Evolutionary conservation across 2,113 vertebrate species (phyloP).

Genomic region (Cepphus grylle): DNA sequence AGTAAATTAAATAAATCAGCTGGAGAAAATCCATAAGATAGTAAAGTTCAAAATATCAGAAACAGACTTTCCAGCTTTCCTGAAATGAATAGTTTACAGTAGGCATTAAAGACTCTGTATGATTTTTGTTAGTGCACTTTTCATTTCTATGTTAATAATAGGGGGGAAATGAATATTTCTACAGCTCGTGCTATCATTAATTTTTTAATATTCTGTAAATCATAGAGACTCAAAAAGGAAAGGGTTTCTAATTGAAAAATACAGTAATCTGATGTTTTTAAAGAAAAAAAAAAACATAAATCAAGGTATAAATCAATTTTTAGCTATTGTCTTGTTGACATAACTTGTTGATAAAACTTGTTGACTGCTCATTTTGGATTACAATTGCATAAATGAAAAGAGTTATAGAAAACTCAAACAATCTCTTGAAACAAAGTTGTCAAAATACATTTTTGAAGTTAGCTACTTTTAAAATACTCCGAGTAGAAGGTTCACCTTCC

Average conservation of each 20-base stretch:
- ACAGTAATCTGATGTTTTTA: not conserved
- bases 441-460: not conserved
- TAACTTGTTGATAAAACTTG: no score
- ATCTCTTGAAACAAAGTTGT: not conserved
- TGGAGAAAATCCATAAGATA: not conserved
- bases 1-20: not conserved
- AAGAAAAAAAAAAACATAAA: not conserved
- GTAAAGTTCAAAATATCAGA: not conserved
- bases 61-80: not conserved
- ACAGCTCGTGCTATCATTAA: not conserved
- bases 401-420: not conserved
- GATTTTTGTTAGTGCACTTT: not conserved
- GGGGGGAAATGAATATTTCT: not conserved
- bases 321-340: not conserved
- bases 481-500: not conserved
- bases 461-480: not conserved
- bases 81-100: not conserved
- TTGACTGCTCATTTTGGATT: not conserved
- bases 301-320: not conserved
- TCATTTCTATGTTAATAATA: not conserved
- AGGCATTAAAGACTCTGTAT: not conserved
- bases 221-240: not conserved
- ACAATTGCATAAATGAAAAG: not conserved
- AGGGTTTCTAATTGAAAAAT: not conserved
- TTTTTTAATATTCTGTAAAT: not conserved